phyloP scores from a whole-genome alignment of 2,888 invertebrate genomes.

The Hydriomena furcata region DNA sequence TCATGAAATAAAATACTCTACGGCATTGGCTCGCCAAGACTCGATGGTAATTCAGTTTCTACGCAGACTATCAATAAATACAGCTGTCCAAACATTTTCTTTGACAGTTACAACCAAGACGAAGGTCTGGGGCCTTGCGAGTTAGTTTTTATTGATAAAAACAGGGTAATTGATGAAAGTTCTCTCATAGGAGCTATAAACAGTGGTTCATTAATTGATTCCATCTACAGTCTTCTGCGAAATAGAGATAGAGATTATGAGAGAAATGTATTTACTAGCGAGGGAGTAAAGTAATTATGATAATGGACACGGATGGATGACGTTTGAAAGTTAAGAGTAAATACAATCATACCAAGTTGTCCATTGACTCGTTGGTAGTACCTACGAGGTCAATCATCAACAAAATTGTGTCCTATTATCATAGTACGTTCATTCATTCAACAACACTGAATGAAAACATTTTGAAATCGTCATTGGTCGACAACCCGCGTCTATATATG shows the following conservation, averaged over 20 bases:
- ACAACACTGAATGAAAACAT: constrained; percentile 48
- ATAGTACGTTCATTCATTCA: constrained; percentile 54
- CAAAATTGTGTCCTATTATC: constrained; percentile 24
- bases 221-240: too few relatives aligned
- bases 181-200: not conserved
- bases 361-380: constrained; percentile 1
- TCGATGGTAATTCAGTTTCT: constrained; percentile 24
- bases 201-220: not conserved
- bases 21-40: constrained; percentile 18
- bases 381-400: constrained; percentile 16
- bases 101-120: constrained; percentile 24
- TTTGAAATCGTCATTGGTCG: constrained; percentile 40
- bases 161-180: not conserved
- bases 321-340: not conserved
- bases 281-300: too few relatives aligned
- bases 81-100: constrained; percentile 42
- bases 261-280: too few relatives aligned
- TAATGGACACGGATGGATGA: not conserved
- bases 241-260: too few relatives aligned
- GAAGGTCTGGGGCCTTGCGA: constrained; percentile 11
- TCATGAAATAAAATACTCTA: constrained; percentile 19
- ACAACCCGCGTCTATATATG: not conserved
- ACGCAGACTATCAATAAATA: constrained; percentile 31
- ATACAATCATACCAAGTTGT: not conserved
- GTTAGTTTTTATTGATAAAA: constrained; percentile 4